These are phyloP conservation scores for Anguilla japonica DNA, from an alignment of 2,113 vertebrate genomes.

Conservation along the genomic window DNA sequence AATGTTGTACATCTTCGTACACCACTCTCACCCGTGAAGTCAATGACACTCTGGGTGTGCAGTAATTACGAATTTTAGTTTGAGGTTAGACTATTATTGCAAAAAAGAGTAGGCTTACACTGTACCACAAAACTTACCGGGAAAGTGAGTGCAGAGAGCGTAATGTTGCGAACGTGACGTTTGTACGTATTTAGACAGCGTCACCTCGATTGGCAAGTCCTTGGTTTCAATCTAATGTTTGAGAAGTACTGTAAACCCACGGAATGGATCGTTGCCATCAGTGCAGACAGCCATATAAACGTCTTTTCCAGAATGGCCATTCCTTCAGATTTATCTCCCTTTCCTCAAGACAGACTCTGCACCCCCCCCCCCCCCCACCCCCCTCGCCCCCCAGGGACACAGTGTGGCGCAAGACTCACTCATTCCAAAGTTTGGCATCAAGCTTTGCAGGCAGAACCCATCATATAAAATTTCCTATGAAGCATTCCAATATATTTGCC, in stretches of 20 bases:
- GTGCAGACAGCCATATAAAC: neutral
- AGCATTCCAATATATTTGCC: neutral
- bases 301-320: neutral
- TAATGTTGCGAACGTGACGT: no score
- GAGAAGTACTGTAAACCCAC: neutral
- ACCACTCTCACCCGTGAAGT: neutral
- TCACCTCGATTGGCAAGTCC: neutral
- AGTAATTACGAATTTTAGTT: neutral
- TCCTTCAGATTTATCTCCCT: neutral
- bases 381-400: neutral
- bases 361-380: neutral
- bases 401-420: neutral
- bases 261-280: neutral
- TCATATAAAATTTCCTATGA: neutral
- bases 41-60: neutral
- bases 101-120: no score
- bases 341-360: neutral
- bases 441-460: neutral
- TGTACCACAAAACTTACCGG: no score
- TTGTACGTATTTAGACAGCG: no score
- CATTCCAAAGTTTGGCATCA: neutral
- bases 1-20: neutral
- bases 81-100: neutral
- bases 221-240: neutral
- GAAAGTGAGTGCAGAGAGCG: no score